Evolutionary conservation across 2,113 vertebrate genomes (phyloP), one percentile per base, ranked within the genome.

Genomic region (Orientallactaga bullata): DNA sequence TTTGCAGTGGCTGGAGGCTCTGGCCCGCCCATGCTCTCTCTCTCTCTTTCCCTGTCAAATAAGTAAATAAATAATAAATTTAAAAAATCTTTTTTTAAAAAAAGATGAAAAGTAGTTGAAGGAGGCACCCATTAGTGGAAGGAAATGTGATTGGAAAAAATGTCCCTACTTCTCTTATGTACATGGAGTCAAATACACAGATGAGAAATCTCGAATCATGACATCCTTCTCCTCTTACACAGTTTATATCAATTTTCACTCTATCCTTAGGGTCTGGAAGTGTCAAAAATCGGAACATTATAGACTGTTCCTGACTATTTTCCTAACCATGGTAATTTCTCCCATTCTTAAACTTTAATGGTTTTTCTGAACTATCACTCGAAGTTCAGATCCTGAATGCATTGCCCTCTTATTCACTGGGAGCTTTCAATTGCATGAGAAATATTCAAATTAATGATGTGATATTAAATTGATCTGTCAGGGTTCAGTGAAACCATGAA

Each of bases 121-220:
- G 42, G 42, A 47, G 42, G 8, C 42, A 47, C 42, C 42, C 42
- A 47, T 17, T 5, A 61, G 4, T 1, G 2, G 39, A 58, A 24
- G 21, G 39, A 39, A 74, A 58, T 5, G 11, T 1, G 20, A 12
- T 1, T 23, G 21, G 20, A 15, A 16, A 71, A 23, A 63, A 26
- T 4, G 12, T 28, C 7, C 16, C 0, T 63, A 23, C 2, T 3
- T 73, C 13, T n/a, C 23, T 13, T 15, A 28, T 1, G 13, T 5
- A 11, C 13, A 30, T 0, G 18, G 65, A 37, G 28, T 68, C 51
- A 51, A 77, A 66, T 8, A 20, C 2, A 37, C 32, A 55, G 13
- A 28, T 11, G 6, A 23, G 65, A 61, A 13, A 55, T n/a, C 42
- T 74, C 24, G 17, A 30, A n/a, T 23, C 3, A n/a, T 23, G 3